These are phyloP conservation scores for Chironomus tentans DNA, from an alignment of 2,888 invertebrate species.

Conservation along the genomic window DNA sequence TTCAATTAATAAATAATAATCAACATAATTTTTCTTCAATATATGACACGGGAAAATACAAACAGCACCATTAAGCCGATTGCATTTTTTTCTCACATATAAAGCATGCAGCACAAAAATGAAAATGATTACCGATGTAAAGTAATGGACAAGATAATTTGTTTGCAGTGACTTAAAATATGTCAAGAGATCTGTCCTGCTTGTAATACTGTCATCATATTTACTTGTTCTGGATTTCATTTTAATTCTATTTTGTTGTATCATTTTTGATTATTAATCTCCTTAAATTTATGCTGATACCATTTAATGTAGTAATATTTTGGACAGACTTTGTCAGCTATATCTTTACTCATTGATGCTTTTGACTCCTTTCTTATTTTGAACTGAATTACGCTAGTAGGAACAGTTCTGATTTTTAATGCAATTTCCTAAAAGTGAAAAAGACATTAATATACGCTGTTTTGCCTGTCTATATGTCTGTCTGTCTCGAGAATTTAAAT, in stretches of 20 bases:
- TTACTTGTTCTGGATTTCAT: background rate
- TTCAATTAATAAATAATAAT: background rate
- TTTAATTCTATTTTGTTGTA: no score
- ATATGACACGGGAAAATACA: background rate
- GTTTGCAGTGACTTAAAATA: constrained; percentile 8
- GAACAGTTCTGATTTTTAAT: no score
- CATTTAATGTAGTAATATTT: no score
- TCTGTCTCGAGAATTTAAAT: no score
- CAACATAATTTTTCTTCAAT: background rate
- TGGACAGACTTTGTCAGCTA: no score
- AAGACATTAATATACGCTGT: no score
- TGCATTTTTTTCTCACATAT: background rate
- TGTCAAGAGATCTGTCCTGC: constrained; percentile 5
- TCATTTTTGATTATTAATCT: background rate
- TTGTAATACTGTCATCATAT: background rate
- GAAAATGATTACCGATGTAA: background rate
- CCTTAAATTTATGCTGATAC: background rate
- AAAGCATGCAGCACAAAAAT: background rate
- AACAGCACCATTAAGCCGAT: background rate
- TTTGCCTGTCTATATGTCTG: no score
- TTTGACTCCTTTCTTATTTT: no score
- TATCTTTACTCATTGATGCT: no score
- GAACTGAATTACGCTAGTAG: no score
- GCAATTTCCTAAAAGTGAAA: no score
- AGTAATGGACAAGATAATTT: constrained; percentile 19